phyloP scores from a whole-genome alignment of 2,113 vertebrate species.

The Pristiophorus japonicus region DNA sequence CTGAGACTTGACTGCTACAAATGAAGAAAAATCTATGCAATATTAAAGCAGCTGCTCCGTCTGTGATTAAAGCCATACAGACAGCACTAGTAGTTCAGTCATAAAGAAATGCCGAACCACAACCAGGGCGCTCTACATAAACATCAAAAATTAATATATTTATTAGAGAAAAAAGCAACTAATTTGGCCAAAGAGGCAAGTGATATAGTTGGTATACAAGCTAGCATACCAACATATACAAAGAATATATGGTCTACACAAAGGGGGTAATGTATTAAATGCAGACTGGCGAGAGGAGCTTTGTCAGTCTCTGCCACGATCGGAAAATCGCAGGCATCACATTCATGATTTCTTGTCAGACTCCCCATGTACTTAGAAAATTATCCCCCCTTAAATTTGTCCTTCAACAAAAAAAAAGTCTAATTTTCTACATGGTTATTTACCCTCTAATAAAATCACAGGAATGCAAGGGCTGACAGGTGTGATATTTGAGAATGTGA shows the following conservation, averaged over 20 bases:
- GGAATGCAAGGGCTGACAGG: not conserved
- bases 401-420: not conserved
- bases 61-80: slow-evolving; percentile 27
- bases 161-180: not conserved
- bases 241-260: not conserved
- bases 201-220: not conserved
- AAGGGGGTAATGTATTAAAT: not conserved
- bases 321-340: not conserved
- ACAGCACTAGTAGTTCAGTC: not conserved
- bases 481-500: not conserved
- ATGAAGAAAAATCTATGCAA: slow-evolving; percentile 36
- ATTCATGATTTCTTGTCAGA: not conserved
- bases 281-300: not conserved
- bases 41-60: slow-evolving; percentile 29
- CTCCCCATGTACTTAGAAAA: not conserved
- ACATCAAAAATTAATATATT: not conserved
- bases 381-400: not conserved
- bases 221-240: not conserved
- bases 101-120: not conserved
- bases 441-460: not conserved
- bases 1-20: slow-evolving; percentile 22
- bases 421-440: not conserved
- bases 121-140: not conserved
- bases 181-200: not conserved
- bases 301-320: not conserved